These are phyloP conservation scores for Strix uralensis DNA, from an alignment of 2,113 vertebrate species.

Conservation along the genomic window DNA sequence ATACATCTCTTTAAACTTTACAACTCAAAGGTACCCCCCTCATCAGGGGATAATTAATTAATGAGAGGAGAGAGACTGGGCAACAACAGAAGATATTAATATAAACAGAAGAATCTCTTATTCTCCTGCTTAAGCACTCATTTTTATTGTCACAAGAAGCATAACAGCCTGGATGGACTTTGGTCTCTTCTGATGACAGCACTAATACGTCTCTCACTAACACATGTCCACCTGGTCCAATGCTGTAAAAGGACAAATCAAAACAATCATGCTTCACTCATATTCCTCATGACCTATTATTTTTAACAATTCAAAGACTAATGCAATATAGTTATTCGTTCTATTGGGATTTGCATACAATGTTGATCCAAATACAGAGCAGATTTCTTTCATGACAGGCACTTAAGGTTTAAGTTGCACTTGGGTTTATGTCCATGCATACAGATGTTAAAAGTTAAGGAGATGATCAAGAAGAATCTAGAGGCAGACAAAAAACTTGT, in stretches of 20 bases:
- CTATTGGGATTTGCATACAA: neutral
- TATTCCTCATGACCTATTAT: neutral
- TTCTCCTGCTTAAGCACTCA: neutral
- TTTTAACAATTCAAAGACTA: neutral
- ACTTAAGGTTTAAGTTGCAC: neutral
- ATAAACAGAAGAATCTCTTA: neutral
- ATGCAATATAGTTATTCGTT: neutral
- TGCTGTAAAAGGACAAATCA: neutral
- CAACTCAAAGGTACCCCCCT: neutral
- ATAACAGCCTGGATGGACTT: neutral
- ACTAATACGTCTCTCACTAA: neutral
- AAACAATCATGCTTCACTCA: neutral
- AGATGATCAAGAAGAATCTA: neutral
- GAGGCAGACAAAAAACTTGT: neutral
- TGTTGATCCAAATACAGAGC: neutral
- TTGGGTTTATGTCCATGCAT: neutral
- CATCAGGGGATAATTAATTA: conserved; percentile 15
- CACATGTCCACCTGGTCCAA: neutral
- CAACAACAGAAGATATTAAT: neutral
- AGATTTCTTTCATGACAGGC: neutral
- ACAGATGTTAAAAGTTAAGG: neutral
- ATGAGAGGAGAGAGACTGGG: neutral
- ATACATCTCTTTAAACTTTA: neutral
- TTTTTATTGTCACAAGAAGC: neutral
- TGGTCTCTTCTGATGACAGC: neutral